Evolutionary conservation across 2,113 vertebrate genomes (phyloP).

Genomic region (Rutilus rutilus): DNA sequence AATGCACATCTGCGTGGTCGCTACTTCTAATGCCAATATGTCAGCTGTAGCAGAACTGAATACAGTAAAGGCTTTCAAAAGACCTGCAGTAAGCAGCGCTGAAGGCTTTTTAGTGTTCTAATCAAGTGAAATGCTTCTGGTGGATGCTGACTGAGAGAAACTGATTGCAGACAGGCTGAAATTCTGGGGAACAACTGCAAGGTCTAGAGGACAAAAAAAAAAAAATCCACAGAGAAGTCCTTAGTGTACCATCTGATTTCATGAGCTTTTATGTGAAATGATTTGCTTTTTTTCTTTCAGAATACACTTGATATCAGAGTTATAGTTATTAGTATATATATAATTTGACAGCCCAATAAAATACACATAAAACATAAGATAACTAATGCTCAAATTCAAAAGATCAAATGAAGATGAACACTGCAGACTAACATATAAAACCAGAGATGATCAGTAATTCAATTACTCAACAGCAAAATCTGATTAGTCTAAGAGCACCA

Average conservation of each 20-base stretch:
- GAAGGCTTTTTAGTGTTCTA: background rate
- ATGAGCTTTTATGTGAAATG: background rate
- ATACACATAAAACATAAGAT: background rate
- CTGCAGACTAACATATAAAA: constrained; percentile 17
- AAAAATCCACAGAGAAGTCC: background rate
- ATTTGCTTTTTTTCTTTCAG: no score
- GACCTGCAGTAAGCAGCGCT: background rate
- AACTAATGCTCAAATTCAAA: background rate
- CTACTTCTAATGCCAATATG: background rate
- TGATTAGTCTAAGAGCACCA: constrained; percentile 15
- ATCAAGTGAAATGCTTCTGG: constrained; percentile 18
- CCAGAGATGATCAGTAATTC: constrained; percentile 18
- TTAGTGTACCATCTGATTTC: background rate
- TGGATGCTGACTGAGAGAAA: constrained; percentile 25
- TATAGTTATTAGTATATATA: background rate
- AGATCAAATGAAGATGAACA: background rate
- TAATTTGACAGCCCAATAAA: background rate
- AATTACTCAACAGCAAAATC: constrained; percentile 13
- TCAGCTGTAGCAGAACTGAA: background rate
- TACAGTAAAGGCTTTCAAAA: background rate
- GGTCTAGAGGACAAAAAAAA: background rate
- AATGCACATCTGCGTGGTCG: background rate
- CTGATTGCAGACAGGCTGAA: constrained; percentile 20
- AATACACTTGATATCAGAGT: background rate
- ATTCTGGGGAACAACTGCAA: constrained; percentile 2